Evolutionary conservation across 1,140 invertebrate species (phyloP).

Genomic region (Goniozus legneri): DNA sequence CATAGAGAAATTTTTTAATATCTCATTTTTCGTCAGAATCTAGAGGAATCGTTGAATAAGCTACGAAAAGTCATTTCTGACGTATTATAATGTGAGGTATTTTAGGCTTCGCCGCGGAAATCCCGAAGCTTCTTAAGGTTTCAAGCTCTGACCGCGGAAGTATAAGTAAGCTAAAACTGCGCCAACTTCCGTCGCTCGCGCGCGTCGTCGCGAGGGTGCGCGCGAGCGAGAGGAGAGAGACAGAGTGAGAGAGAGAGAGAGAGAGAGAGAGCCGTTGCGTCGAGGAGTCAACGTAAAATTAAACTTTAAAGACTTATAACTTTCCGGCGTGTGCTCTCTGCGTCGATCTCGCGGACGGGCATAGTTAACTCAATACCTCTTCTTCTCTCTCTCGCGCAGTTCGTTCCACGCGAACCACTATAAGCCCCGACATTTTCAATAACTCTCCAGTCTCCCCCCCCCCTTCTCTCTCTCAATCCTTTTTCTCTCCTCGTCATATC

Average conservation of each 20-base stretch:
- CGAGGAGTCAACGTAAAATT: conserved; percentile 35
- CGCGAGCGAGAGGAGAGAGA: conserved; percentile 5
- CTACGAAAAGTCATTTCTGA: background rate
- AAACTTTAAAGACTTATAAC: conserved; percentile 43
- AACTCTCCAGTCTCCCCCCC: too few relatives aligned
- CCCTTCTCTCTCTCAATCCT: too few relatives aligned
- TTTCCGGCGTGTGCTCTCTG: conserved; percentile 27
- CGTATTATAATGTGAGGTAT: conserved; percentile 20
- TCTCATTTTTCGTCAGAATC: too few relatives aligned
- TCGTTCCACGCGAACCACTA: conserved; percentile 8
- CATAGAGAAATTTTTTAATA: too few relatives aligned
- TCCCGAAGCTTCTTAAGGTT: conserved; percentile 28
- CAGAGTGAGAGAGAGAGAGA: too few relatives aligned
- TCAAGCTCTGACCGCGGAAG: conserved; percentile 26
- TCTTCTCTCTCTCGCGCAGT: conserved; percentile 10
- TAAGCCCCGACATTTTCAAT: conserved; percentile 7
- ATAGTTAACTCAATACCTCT: conserved; percentile 24
- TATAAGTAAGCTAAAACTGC: conserved; percentile 33
- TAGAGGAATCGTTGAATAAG: background rate
- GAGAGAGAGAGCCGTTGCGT: too few relatives aligned
- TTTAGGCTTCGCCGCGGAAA: conserved; percentile 29
- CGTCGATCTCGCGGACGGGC: conserved; percentile 24
- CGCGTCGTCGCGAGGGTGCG: conserved; percentile 1
- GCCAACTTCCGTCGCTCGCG: conserved; percentile 20
- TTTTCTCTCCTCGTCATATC: background rate